Evolutionary conservation across 2,888 invertebrate genomes (phyloP), one percentile per base, ranked within the genome.

Genomic region (Prosapia bicincta): DNA sequence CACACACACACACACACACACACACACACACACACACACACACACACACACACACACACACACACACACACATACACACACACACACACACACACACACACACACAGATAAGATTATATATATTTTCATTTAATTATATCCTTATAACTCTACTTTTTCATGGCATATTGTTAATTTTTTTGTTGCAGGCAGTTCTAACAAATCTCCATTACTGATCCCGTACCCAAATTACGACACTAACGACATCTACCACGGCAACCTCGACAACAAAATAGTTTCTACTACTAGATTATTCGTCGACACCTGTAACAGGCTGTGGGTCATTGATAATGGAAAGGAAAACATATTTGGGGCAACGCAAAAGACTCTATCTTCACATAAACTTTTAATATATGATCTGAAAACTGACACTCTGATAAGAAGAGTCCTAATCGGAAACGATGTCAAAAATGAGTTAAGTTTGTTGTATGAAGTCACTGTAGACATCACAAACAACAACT

Each of bases 201-300:
- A n/a, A n/a, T 94, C 95, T 81, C 91, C 93, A 28, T 85, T 86
- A 9, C 83, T 95, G 26, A 90, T 87, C 69, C 93, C 95, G 0
- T 95, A 94, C 83, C 95, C 95, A 6, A 89, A 89, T 79, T 90
- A 91, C 86, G 88, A 91, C 81, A 91, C 93, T 28, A 97, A 97
- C 91, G 69, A 88, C 96, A 71, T 90, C 85, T 90, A 68, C 24
- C 5, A 7, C n/a, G 43, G 67, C 66, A 32, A 23, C 3, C n/a
- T 32, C 9, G n/a, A 20, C 20, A 32, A 23, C 13, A 25, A 28
- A 65, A 77, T 80, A 76, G 69, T 91, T 0, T 94, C 94, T 0
- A 93, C 94, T 0, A 93, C 93, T 81, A 88, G 94, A 54, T 87
- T 93, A 69, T 89, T 89, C 81, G 89, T 90, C 0, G 95, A 95